Base-by-base conservation (phyloP, 2,113 vertebrate species). In the Cebidichthys violaceus region DNA sequence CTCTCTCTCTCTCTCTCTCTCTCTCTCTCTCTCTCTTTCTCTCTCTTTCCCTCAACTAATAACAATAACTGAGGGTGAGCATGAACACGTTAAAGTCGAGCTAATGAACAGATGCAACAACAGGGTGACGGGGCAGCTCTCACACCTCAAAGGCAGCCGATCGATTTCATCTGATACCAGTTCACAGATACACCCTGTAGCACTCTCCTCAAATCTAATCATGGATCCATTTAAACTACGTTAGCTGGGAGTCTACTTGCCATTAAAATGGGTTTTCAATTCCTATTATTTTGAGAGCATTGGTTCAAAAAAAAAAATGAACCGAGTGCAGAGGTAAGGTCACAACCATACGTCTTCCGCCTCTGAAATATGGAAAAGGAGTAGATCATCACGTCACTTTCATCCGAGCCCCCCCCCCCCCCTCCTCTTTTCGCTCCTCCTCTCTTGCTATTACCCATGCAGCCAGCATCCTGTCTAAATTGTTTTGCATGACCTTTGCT, bases 401-500 rank as follows among this genome's bases (percentile, higher is more conserved):
- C 64, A 67, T 45, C 70, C 7, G 6, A 31, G 47, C 61, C 68
- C 66, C 39, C 43, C 57, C 61, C 68, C 66, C 39, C 43, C 57
- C 50, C 43, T 69, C 70, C 43, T 62, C 31, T 80, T 17, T 43
- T 39, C 65, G 2, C 67, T 66, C 73, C 64, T 41, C 70, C 50
- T 59, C 76, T 85, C 75, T 68, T 78, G 89, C 86, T 90, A 96
- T 96, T 96, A 92, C 72, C 92, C 91, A 93, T 94, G 94, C 91
- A 81, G 95, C 94, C 92, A 71, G 94, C 94, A 96, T 96, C 90
- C 94, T 96, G 95, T 94, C 95, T 95, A 96, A 97, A 97, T 95
- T 96, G 96, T 96, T 96, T 96, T 95, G 94, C 61, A 24, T 52
- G 95, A 98, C 95, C 97, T 98, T 97, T 96, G 95, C 92, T 95